These are phyloP conservation scores for Tamias sibiricus DNA, from an alignment of 2,113 vertebrate genomes.

Conservation along the genomic window DNA sequence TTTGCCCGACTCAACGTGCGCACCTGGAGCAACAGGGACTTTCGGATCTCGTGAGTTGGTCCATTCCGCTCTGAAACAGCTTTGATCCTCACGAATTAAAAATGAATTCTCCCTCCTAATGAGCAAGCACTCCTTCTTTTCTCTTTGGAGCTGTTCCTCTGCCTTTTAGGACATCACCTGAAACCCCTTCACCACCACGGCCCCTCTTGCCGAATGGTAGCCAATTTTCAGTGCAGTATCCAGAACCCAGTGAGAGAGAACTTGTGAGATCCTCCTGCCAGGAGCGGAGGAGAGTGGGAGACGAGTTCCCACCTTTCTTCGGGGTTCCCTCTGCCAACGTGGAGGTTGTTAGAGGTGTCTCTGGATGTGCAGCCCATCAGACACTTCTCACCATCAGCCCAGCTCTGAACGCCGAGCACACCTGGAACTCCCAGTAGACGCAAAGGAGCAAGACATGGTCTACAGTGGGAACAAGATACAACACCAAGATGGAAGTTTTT, in stretches of 20 bases:
- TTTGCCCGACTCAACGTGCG: background rate
- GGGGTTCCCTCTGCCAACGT: background rate
- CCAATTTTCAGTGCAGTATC: background rate
- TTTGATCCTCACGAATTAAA: background rate
- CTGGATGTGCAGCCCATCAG: background rate
- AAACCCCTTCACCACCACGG: background rate
- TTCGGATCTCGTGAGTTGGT: background rate
- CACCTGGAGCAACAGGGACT: background rate
- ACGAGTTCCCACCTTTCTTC: background rate
- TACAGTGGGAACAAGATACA: background rate
- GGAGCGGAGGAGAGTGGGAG: rapidly evolving
- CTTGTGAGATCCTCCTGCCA: background rate
- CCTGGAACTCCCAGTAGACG: background rate
- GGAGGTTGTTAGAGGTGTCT: background rate
- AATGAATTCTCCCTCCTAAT: background rate
- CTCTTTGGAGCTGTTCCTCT: background rate
- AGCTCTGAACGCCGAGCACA: background rate
- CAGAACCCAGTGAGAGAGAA: background rate
- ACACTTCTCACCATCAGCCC: no score
- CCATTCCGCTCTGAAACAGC: background rate
- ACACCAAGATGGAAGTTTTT: background rate
- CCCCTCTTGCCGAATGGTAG: background rate
- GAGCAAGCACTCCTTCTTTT: background rate
- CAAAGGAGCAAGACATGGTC: background rate
- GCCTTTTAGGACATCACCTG: background rate